Conservation (phyloP, 2,113 vertebrate genomes). For the Ornithorhynchus anatinus region DNA sequence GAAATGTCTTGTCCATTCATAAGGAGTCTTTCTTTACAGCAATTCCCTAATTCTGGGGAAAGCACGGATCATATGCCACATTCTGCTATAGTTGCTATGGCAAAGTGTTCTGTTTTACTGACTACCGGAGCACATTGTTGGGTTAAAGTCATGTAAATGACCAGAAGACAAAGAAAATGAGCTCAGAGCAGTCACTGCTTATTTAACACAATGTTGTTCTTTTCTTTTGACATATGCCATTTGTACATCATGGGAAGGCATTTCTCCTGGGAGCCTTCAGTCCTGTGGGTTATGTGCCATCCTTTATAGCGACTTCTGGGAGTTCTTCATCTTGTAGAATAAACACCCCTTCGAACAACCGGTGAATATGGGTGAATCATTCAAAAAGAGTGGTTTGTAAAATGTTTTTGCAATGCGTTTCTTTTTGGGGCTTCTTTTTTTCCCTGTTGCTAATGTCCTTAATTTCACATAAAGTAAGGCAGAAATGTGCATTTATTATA, state of each 20-base stretch:
- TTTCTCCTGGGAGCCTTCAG: slow-evolving; percentile 7
- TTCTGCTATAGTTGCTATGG: slow-evolving; percentile 63
- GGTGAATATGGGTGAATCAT: slow-evolving; percentile 9
- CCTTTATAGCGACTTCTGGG: slow-evolving; percentile 37
- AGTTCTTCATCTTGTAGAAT: slow-evolving; percentile 26
- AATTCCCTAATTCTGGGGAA: slow-evolving; percentile 31
- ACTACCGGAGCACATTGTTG: slow-evolving; percentile 48
- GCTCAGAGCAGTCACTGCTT: slow-evolving; percentile 21
- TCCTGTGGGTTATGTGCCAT: slow-evolving; percentile 24
- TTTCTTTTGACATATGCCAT: slow-evolving; percentile 36
- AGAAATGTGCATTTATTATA: too few relatives aligned
- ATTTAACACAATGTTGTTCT: slow-evolving; percentile 4
- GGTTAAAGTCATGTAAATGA: slow-evolving; percentile 66
- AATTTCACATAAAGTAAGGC: too few relatives aligned
- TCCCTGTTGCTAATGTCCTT: too few relatives aligned
- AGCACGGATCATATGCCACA: slow-evolving; percentile 30
- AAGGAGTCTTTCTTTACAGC: slow-evolving; percentile 40
- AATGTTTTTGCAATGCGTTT: too few relatives aligned
- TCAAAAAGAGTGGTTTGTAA: too few relatives aligned
- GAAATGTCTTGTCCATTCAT: slow-evolving; percentile 47
- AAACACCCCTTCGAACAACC: neutral
- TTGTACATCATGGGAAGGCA: slow-evolving; percentile 34
- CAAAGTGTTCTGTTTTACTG: slow-evolving; percentile 53
- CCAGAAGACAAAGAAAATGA: slow-evolving; percentile 42
- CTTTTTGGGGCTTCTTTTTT: too few relatives aligned